These are phyloP conservation scores for Nasonovia ribisnigri DNA, from an alignment of 2,888 invertebrate species.

Conservation along the genomic window DNA sequence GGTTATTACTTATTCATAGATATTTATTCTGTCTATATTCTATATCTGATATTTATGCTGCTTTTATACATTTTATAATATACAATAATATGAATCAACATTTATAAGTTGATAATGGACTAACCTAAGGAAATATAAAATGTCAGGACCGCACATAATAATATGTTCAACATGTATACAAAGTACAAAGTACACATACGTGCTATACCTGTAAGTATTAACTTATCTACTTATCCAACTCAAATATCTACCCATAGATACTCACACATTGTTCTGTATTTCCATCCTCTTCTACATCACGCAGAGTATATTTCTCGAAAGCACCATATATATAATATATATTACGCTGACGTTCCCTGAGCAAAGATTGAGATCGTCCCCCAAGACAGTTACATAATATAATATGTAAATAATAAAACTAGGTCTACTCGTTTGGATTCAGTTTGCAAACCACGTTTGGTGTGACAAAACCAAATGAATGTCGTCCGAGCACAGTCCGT, in stretches of 20 bases:
- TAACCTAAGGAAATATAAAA: no score
- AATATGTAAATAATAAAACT: slow-evolving; percentile 37
- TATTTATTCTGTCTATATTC: neutral
- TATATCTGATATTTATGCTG: neutral
- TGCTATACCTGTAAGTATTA: neutral
- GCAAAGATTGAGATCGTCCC: neutral
- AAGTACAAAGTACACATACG: neutral
- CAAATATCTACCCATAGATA: neutral
- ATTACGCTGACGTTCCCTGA: neutral
- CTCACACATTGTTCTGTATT: neutral
- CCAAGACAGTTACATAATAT: neutral
- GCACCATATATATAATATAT: neutral
- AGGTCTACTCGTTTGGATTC: slow-evolving; percentile 21
- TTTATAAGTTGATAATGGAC: neutral
- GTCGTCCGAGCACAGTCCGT: no score
- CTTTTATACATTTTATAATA: neutral
- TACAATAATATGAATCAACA: neutral
- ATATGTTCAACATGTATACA: neutral
- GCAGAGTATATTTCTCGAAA: neutral
- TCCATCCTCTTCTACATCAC: neutral
- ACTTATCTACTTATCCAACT: neutral
- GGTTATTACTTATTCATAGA: neutral
- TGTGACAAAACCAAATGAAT: no score
- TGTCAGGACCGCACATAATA: neutral
- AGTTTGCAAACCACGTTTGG: neutral